Percentiles rank a stretch among this genome's conserved stretches.
Conservation (phyloP, 2,113 vertebrate genomes). For the Brachirus orientalis region DNA sequence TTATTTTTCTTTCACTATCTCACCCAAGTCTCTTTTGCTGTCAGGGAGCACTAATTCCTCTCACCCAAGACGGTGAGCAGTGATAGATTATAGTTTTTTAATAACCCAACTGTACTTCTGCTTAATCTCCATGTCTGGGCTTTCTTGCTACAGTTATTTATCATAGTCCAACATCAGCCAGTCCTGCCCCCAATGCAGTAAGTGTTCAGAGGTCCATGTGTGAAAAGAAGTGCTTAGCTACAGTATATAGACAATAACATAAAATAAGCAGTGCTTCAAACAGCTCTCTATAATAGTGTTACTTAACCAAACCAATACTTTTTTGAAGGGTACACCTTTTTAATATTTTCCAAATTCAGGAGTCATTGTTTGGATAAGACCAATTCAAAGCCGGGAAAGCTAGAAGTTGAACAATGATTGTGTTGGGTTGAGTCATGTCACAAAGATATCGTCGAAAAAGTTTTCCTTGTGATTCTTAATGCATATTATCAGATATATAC, state of each 20-base stretch:
- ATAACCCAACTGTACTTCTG: constrained; percentile 60
- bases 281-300: constrained; percentile 36
- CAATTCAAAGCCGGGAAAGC: constrained; percentile 13
- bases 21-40: constrained; percentile 15
- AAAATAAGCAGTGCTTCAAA: constrained; percentile 45
- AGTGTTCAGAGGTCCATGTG: constrained; percentile 26
- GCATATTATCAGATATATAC: too few species aligned
- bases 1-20: constrained; percentile 41
- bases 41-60: constrained; percentile 20
- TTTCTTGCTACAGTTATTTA: constrained; percentile 46
- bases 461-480: too few species aligned
- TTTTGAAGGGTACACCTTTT: constrained; percentile 22
- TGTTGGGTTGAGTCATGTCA: constrained; percentile 18
- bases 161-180: constrained; percentile 15
- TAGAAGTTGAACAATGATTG: not conserved
- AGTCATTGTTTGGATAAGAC: constrained; percentile 49
- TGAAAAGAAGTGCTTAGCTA: constrained; percentile 45
- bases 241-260: constrained; percentile 36
- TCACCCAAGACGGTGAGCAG: constrained; percentile 35
- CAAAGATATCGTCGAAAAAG: not conserved
- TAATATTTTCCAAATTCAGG: constrained; percentile 54
- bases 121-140: constrained; percentile 44
- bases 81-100: constrained; percentile 58
- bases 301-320: constrained; percentile 47
- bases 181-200: constrained; percentile 3